Evolutionary conservation across 2,113 vertebrate genomes (phyloP).

Genomic region (Phodopus roborovskii): DNA sequence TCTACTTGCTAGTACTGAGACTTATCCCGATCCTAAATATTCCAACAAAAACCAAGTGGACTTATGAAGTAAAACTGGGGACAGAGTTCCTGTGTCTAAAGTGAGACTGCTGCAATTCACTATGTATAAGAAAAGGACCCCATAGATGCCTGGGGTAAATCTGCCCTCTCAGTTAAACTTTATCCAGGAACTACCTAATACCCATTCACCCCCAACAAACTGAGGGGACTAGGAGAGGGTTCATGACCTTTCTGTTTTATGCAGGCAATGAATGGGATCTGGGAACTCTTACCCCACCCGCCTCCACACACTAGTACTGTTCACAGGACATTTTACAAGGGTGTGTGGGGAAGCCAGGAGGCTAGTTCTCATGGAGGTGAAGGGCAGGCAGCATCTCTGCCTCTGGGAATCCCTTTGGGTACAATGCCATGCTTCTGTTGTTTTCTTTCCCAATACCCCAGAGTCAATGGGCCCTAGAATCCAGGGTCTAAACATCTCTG

Average conservation of each 20-base stretch:
- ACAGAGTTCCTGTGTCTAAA: neutral
- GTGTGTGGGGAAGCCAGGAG: neutral
- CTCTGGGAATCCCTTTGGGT: constrained; percentile 17
- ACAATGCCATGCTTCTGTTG: neutral
- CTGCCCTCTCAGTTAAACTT: constrained; percentile 67
- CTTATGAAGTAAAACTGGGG: neutral
- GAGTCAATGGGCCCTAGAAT: neutral
- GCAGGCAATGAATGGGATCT: neutral
- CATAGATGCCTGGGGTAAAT: neutral
- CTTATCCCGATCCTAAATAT: neutral
- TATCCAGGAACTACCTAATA: constrained; percentile 60
- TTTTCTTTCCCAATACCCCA: neutral
- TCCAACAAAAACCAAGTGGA: neutral
- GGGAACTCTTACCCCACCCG: accelerated
- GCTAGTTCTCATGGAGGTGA: neutral
- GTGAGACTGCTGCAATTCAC: neutral
- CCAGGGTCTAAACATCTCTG: neutral
- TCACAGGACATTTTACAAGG: neutral
- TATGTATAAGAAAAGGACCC: neutral
- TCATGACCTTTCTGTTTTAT: constrained; percentile 32
- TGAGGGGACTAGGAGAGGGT: neutral
- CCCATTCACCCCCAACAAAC: constrained; percentile 34
- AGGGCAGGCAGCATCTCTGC: neutral
- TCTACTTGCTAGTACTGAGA: constrained; percentile 35
- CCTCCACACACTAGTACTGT: neutral